phyloP scores from a whole-genome alignment of 2,797 vertebrate species.

The Pseudotriccus pelzelni region DNA sequence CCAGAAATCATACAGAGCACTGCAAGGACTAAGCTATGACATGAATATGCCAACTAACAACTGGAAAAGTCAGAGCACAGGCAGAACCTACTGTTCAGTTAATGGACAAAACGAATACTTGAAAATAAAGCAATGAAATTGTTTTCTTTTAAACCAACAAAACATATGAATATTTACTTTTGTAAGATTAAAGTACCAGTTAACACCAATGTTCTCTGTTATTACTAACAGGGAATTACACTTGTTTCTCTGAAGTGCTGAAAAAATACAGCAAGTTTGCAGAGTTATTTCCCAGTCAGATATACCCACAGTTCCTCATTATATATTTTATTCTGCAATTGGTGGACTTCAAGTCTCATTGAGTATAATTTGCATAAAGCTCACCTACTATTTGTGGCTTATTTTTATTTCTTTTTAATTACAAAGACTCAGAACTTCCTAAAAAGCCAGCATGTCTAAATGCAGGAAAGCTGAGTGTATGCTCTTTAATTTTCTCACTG shows the following conservation, averaged over 20 bases:
- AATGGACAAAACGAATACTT: background rate
- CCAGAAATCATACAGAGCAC: background rate
- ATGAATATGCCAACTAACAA: background rate
- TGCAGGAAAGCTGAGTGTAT: background rate
- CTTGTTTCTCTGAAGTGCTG: background rate
- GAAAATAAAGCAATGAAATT: background rate
- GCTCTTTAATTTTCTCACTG: background rate
- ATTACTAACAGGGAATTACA: background rate
- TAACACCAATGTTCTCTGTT: background rate
- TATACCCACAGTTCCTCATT: background rate
- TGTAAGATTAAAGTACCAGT: background rate
- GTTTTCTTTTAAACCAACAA: background rate
- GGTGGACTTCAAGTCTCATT: background rate
- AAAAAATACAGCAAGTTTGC: background rate
- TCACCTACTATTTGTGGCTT: background rate
- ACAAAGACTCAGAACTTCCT: background rate
- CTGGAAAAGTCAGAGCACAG: background rate
- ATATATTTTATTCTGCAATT: background rate
- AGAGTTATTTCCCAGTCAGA: background rate
- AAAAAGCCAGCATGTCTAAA: background rate
- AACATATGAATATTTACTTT: background rate
- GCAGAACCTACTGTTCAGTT: background rate
- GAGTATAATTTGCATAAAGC: background rate
- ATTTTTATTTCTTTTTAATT: background rate
- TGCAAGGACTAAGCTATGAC: background rate